Conservation (phyloP, 2,113 vertebrate species). For the Ploceus nigricollis region DNA sequence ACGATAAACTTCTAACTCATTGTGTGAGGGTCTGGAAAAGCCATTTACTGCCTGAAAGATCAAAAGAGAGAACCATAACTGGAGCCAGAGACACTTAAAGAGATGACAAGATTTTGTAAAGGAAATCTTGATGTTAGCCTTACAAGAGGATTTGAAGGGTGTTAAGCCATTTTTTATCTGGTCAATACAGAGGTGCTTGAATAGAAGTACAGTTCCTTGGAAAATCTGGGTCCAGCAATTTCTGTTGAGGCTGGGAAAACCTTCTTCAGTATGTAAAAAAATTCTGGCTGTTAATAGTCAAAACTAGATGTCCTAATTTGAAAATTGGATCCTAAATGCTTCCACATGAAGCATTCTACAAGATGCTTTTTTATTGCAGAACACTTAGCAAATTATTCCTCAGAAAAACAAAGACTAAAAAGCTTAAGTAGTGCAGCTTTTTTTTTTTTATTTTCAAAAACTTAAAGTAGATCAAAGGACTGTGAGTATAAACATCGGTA, state of each 20-base stretch:
- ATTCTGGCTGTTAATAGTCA: background rate
- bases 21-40: background rate
- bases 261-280: background rate
- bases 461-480: background rate
- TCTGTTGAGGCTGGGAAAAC: background rate
- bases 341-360: background rate
- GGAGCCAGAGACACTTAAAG: background rate
- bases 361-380: background rate
- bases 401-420: background rate
- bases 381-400: background rate
- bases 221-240: background rate
- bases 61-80: conserved; percentile 5
- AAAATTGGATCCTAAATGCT: conserved; percentile 12
- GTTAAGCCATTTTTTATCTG: background rate
- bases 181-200: background rate
- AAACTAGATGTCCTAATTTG: conserved; percentile 3
- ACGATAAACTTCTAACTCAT: background rate
- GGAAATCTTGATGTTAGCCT: background rate
- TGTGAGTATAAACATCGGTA: background rate
- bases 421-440: background rate
- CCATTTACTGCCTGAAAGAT: conserved; percentile 1
- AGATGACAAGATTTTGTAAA: background rate
- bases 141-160: background rate
- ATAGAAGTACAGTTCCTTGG: background rate
- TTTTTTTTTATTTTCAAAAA: background rate